Evolutionary conservation across 2,888 invertebrate species (phyloP).

Genomic region (Pseudococcus jackbeardsleyi): DNA sequence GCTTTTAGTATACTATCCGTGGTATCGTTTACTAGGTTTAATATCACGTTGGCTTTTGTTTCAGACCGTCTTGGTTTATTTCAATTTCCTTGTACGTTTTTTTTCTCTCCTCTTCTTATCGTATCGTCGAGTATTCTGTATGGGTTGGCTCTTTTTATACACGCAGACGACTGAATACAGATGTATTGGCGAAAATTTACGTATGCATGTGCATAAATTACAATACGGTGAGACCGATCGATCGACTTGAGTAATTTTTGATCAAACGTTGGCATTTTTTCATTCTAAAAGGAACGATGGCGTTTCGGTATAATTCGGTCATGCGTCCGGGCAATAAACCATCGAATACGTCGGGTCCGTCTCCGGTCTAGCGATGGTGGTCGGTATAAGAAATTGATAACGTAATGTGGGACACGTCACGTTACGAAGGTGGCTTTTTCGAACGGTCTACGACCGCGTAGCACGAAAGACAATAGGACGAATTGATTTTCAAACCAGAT

Average conservation of each 20-base stretch:
- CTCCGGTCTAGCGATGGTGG: not conserved
- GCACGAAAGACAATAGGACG: constrained; percentile 21
- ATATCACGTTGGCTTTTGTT: constrained; percentile 48
- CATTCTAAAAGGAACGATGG: too few relatives aligned
- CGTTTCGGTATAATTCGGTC: not conserved
- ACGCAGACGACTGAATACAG: not conserved
- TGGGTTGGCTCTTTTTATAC: constrained; percentile 3
- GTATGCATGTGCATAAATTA: not conserved
- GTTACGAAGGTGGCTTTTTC: constrained; percentile 11
- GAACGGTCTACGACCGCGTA: constrained; percentile 1
- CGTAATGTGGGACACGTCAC: constrained; percentile 32
- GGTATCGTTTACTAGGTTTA: constrained; percentile 48
- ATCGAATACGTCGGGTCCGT: not conserved
- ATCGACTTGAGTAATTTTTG: not conserved
- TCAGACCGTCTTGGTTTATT: constrained; percentile 35
- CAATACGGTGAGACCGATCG: not conserved
- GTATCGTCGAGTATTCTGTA: not conserved
- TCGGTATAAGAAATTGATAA: constrained; percentile 26
- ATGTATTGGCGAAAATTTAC: not conserved
- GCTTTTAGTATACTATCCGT: constrained; percentile 42
- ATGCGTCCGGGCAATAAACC: not conserved
- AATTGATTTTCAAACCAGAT: constrained; percentile 44
- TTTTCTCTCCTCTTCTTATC: not conserved
- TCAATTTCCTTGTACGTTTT: constrained; percentile 25
- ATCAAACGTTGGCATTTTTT: constrained; percentile 7